Conservation (phyloP, 2,888 invertebrate species). For the Plemyria rubiginata region DNA sequence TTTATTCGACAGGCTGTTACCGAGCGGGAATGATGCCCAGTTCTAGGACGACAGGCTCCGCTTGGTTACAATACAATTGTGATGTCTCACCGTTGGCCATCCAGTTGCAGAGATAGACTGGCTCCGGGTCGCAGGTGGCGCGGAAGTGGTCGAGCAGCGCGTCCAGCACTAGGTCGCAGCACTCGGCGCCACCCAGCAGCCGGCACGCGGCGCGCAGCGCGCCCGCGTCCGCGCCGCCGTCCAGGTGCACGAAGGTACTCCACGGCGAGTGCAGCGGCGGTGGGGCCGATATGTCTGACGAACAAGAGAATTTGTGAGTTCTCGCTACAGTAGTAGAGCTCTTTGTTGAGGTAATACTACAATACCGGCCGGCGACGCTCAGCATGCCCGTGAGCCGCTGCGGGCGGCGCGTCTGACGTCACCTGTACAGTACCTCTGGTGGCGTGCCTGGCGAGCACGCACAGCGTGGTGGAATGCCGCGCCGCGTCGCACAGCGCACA, state of each 20-base stretch:
- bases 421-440: slow-evolving; percentile 12
- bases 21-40: too few relatives aligned
- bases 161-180: slow-evolving; percentile 85
- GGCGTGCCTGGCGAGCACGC: slow-evolving; percentile 61
- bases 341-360: too few relatives aligned
- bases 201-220: slow-evolving; percentile 84
- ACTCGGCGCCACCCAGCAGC: slow-evolving; percentile 82
- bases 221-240: slow-evolving; percentile 55
- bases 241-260: slow-evolving; percentile 87
- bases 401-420: too few relatives aligned
- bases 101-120: slow-evolving; percentile 85
- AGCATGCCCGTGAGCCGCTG: too few relatives aligned
- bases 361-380: too few relatives aligned
- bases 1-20: too few relatives aligned
- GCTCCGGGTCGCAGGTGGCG: slow-evolving; percentile 82
- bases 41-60: too few relatives aligned
- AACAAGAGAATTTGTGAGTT: too few relatives aligned
- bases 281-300: slow-evolving; percentile 48
- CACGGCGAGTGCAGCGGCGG: slow-evolving; percentile 77
- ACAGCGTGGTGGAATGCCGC: slow-evolving; percentile 44
- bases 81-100: slow-evolving; percentile 69
- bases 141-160: slow-evolving; percentile 85
- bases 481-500: slow-evolving; percentile 60
- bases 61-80: too few relatives aligned
- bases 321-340: too few relatives aligned